A percentile compares a stretch with the other conserved stretches of the same genome.
Evolutionary conservation across 2,888 invertebrate genomes (phyloP).

Genomic region (Eristalinus sepulchralis): DNA sequence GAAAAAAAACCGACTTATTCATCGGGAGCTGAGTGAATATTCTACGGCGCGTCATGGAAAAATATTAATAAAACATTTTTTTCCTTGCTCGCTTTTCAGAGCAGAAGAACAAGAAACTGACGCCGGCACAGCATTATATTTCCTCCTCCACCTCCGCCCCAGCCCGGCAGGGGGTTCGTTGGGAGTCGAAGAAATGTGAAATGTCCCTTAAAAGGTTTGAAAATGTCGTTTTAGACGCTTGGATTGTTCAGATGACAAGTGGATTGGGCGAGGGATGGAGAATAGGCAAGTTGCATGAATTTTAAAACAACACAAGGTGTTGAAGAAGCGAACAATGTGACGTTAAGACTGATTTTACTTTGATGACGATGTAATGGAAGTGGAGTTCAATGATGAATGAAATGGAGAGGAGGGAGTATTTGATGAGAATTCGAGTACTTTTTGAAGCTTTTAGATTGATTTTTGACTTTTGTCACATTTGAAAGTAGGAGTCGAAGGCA

Average conservation of each 20-base stretch:
- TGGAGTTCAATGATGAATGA: not conserved
- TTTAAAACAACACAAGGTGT: slow-evolving; percentile 17
- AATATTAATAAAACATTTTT: slow-evolving; percentile 68
- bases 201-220: slow-evolving; percentile 35
- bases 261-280: not conserved
- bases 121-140: not conserved
- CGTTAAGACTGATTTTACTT: not conserved
- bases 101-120: not conserved
- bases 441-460: not conserved
- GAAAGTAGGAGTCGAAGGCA: too few species aligned
- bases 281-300: not conserved
- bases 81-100: not conserved
- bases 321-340: not conserved
- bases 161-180: not conserved
- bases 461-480: too few species aligned
- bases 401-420: not conserved
- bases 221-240: slow-evolving; percentile 19
- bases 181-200: not conserved
- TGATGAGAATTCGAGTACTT: not conserved
- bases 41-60: slow-evolving; percentile 47
- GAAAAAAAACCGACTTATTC: slow-evolving; percentile 50
- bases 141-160: not conserved
- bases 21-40: slow-evolving; percentile 46
- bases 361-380: not conserved
- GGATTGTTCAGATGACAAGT: slow-evolving; percentile 30